Evolutionary conservation across 2,113 vertebrate genomes (phyloP).

Genomic region (Anarhynchus alexandrinus): DNA sequence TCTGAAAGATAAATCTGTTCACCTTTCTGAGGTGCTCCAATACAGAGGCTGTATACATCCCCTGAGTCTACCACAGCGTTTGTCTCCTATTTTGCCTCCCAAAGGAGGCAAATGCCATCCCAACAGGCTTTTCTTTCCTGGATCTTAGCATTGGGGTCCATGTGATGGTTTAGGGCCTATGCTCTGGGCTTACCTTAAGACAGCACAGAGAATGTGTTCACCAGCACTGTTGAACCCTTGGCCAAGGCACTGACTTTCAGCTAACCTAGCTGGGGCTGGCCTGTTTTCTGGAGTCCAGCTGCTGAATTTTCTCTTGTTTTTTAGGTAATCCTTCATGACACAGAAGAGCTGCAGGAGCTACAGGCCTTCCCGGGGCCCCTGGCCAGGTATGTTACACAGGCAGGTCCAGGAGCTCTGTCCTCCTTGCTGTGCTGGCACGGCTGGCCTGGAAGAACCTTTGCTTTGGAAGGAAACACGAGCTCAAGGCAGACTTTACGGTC

Average conservation of each 20-base stretch:
- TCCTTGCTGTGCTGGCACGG: not conserved
- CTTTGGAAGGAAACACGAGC: not conserved
- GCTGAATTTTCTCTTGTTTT: slow-evolving; percentile 13
- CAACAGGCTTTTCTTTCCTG: not conserved
- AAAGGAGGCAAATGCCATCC: not conserved
- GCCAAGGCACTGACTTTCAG: not conserved
- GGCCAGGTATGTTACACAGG: slow-evolving; percentile 71
- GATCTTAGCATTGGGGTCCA: not conserved
- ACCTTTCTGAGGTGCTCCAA: not conserved
- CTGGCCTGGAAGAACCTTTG: not conserved
- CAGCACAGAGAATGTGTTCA: not conserved
- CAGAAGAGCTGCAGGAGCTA: slow-evolving; percentile 82
- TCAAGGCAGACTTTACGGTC: not conserved
- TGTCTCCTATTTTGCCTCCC: not conserved
- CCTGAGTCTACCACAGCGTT: accelerated
- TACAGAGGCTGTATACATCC: not conserved
- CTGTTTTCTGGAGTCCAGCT: not conserved
- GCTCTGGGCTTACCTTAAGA: not conserved
- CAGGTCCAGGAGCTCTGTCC: not conserved
- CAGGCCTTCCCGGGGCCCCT: slow-evolving; percentile 86
- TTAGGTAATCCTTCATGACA: slow-evolving; percentile 82
- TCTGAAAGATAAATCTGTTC: not conserved
- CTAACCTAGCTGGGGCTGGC: not conserved
- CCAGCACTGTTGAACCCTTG: not conserved
- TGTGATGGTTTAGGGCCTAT: not conserved